Conservation (phyloP, 2,888 invertebrate genomes). For the Exocentrus adspersus region DNA sequence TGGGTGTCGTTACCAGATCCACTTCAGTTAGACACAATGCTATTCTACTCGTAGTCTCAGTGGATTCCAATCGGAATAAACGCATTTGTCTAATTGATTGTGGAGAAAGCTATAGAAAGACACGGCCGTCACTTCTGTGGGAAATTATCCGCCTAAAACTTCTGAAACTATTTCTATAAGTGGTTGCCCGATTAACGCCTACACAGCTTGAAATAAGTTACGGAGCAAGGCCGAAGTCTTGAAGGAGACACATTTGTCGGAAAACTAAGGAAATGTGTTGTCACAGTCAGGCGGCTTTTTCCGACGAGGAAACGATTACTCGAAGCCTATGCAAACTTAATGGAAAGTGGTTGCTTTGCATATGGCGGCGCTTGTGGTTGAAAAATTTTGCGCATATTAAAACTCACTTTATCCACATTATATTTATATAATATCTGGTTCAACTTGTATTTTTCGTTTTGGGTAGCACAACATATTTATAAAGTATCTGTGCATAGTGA, state of each 20-base stretch:
- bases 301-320: too few species aligned
- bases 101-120: not conserved
- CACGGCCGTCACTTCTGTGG: not conserved
- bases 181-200: not conserved
- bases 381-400: too few species aligned
- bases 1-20: too few species aligned
- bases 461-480: not conserved
- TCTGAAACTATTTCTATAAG: slow-evolving; percentile 3
- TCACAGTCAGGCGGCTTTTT: too few species aligned
- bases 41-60: not conserved
- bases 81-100: not conserved
- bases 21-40: too few species aligned
- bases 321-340: too few species aligned
- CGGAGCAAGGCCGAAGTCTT: not conserved
- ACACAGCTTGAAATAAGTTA: not conserved
- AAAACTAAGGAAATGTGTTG: too few species aligned
- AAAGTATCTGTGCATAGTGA: not conserved
- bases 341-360: too few species aligned
- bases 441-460: too few species aligned
- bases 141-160: not conserved
- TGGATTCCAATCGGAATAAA: not conserved
- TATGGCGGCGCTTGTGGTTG: too few species aligned
- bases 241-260: not conserved
- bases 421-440: too few species aligned
- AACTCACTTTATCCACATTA: too few species aligned